These are phyloP conservation scores for Sebastes diaconus DNA, from an alignment of 2,797 vertebrate genomes.

Conservation along the genomic window DNA sequence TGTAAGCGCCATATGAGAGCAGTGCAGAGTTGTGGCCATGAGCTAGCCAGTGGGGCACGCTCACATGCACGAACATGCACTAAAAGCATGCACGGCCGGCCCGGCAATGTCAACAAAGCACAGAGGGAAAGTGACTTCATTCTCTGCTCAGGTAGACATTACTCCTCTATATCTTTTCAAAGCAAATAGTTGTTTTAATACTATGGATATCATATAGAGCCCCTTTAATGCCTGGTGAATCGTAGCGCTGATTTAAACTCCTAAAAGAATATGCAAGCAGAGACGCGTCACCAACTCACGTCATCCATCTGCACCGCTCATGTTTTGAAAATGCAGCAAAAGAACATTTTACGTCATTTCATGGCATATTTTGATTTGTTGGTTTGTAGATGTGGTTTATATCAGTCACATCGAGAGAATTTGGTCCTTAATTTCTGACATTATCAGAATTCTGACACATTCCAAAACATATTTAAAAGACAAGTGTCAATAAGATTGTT, in stretches of 20 bases:
- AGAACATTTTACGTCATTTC: neutral
- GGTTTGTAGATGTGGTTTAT: neutral
- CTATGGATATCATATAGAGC: too few species aligned
- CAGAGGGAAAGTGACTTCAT: too few species aligned
- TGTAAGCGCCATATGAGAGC: too few species aligned
- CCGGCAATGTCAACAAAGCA: too few species aligned
- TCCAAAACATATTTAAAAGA: neutral
- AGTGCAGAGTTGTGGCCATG: too few species aligned
- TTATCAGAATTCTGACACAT: neutral
- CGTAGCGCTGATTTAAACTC: neutral
- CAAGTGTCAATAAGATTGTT: neutral
- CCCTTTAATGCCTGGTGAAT: neutral
- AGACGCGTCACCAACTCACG: neutral
- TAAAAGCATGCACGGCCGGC: too few species aligned
- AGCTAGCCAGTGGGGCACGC: too few species aligned
- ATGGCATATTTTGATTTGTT: neutral
- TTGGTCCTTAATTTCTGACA: neutral
- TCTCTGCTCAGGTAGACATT: too few species aligned
- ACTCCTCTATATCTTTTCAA: too few species aligned
- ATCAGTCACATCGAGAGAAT: neutral
- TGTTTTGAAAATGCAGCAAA: neutral
- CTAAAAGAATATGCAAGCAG: neutral
- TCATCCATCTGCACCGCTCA: neutral
- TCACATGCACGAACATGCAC: too few species aligned
- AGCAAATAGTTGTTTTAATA: too few species aligned